phyloP scores from a whole-genome alignment of 2,113 vertebrate species.

The Felis chaus region DNA sequence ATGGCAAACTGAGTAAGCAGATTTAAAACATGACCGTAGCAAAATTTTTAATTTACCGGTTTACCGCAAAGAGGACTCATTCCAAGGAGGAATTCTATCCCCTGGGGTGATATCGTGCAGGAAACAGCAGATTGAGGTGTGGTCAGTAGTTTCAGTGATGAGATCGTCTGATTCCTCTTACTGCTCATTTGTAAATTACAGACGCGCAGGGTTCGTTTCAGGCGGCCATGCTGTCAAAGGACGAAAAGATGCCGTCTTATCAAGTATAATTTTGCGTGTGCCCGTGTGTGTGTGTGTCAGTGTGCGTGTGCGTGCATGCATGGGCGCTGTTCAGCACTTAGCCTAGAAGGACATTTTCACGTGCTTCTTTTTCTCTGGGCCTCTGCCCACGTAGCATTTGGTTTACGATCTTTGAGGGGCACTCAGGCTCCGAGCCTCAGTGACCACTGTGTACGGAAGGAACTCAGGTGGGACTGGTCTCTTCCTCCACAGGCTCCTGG shows the following conservation, averaged over 20 bases:
- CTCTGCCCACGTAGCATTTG: neutral
- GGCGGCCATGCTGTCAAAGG: neutral
- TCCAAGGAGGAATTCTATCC: neutral
- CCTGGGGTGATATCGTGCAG: neutral
- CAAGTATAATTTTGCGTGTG: neutral
- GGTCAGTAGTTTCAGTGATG: neutral
- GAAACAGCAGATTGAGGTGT: neutral
- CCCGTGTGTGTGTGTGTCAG: too few species aligned
- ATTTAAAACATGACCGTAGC: neutral
- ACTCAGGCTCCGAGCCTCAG: neutral
- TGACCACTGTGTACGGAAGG: neutral
- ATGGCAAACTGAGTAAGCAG: neutral
- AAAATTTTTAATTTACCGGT: neutral
- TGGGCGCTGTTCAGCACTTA: neutral
- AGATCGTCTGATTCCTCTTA: neutral
- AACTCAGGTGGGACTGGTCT: accelerated
- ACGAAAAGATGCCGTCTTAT: neutral
- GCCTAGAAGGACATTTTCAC: neutral
- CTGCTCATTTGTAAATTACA: neutral
- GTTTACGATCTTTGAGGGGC: neutral
- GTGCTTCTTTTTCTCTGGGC: neutral
- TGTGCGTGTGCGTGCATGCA: accelerated
- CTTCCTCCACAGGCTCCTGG: neutral
- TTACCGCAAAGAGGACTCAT: neutral
- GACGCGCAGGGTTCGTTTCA: neutral